These are phyloP conservation scores for Ageneiosus marmoratus DNA, from an alignment of 2,113 vertebrate genomes.

Conservation along the genomic window DNA sequence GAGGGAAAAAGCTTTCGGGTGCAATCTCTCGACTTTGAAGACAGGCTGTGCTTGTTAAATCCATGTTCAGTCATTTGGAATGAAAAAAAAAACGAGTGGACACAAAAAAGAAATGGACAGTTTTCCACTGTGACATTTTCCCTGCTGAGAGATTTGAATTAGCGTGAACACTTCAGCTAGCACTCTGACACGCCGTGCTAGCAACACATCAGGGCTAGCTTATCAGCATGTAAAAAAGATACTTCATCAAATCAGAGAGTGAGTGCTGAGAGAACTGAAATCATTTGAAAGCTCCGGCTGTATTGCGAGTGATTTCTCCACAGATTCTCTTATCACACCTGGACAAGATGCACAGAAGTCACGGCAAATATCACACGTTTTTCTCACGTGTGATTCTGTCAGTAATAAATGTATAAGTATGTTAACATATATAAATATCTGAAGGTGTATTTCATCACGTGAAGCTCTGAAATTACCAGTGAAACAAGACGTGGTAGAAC, in stretches of 20 bases:
- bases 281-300: constrained; percentile 13
- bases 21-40: constrained; percentile 23
- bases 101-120: neutral
- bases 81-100: neutral
- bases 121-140: constrained; percentile 8
- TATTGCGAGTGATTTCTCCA: neutral
- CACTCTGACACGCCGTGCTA: neutral
- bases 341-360: constrained; percentile 42
- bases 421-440: neutral
- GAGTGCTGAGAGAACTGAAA: neutral
- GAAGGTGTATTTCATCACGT: neutral
- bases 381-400: neutral
- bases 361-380: neutral
- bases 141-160: constrained; percentile 4
- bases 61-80: neutral
- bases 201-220: constrained; percentile 16
- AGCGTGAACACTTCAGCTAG: constrained; percentile 11
- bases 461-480: neutral
- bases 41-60: neutral
- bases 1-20: constrained; percentile 24
- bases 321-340: constrained; percentile 9
- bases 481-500: neutral
- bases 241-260: constrained; percentile 3
- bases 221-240: neutral
- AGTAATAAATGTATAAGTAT: neutral